These are phyloP conservation scores for Numenius arquata DNA, from an alignment of 2,113 vertebrate species.

Conservation along the genomic window DNA sequence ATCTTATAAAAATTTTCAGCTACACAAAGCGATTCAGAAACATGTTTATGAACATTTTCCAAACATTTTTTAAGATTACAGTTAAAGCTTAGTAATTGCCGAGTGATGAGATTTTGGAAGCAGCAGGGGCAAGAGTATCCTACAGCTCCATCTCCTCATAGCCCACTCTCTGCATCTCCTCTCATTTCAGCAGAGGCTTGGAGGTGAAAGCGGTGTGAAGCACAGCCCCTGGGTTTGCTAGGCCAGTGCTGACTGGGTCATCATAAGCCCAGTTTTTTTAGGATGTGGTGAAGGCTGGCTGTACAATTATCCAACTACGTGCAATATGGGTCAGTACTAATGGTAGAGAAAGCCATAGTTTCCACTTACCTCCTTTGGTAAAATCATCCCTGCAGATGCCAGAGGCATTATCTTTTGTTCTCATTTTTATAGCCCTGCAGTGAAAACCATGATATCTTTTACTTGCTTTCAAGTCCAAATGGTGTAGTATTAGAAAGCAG, in stretches of 20 bases:
- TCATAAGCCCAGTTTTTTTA: background rate
- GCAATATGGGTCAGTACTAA: background rate
- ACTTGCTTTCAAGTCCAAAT: background rate
- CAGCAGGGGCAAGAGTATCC: background rate
- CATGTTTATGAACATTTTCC: constrained; percentile 69
- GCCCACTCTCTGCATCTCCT: background rate
- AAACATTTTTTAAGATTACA: constrained; percentile 64
- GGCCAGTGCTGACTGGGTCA: background rate
- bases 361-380: background rate
- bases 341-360: background rate
- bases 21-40: constrained; percentile 56
- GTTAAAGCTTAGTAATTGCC: background rate
- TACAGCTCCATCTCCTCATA: background rate
- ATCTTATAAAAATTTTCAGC: constrained; percentile 68
- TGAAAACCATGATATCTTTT: background rate
- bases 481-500: background rate
- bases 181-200: background rate
- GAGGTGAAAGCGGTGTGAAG: background rate
- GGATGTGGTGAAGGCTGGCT: background rate
- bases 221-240: background rate
- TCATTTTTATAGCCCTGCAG: background rate
- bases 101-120: constrained; percentile 13
- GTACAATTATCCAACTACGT: background rate
- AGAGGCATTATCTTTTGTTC: background rate
- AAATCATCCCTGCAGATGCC: background rate